Base-by-base conservation (phyloP, 23 tunicate species). In the Styela plicata region DNA sequence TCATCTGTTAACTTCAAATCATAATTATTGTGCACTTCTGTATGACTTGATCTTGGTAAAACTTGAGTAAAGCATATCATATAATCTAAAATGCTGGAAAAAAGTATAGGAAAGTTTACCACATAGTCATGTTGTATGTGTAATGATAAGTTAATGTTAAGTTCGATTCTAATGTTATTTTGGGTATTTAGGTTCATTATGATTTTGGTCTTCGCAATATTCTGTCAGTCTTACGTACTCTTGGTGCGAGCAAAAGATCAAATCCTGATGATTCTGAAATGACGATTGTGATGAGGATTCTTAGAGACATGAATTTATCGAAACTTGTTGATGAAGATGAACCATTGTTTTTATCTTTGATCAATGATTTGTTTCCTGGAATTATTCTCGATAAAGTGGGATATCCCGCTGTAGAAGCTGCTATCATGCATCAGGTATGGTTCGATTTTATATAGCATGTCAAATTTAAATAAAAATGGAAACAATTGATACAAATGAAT, bases 171-270 rank as follows among this genome's bases (percentile, higher is more conserved):
- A n/a, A n/a, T n/a, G n/a, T n/a, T n/a, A n/a, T n/a, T n/a, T n/a
- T n/a, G n/a, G n/a, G n/a, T n/a, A n/a, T n/a, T n/a, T n/a, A 91
- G 98, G 98, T 94, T 31, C 98, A 94, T 57, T 94, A 94, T 66
- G 98, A 94, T 67, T 94, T 94, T 57, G 98, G 98, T 26, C 83
- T 94, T 2, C 88, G 98, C n/a, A 94, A 94, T 78, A 94, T 94
- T 79, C 86, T 94, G 21, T 94, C 98, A 3, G 98, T 94, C 2
- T 83, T 94, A 24, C 98, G 98, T 10, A 94, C 98, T 63, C 87
- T 94, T 18, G 98, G 98, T 65, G 94, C 98, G n/a, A 86, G 84
- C 36, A 94, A 94, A 74, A 79, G 98, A 64, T 78, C 89, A 24
- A 89, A 83, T 74, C 98, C 98, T 0, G 91, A 73, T 31, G 98